These are phyloP conservation scores for Alethe castanea DNA, from an alignment of 2,113 vertebrate species.

Conservation along the genomic window DNA sequence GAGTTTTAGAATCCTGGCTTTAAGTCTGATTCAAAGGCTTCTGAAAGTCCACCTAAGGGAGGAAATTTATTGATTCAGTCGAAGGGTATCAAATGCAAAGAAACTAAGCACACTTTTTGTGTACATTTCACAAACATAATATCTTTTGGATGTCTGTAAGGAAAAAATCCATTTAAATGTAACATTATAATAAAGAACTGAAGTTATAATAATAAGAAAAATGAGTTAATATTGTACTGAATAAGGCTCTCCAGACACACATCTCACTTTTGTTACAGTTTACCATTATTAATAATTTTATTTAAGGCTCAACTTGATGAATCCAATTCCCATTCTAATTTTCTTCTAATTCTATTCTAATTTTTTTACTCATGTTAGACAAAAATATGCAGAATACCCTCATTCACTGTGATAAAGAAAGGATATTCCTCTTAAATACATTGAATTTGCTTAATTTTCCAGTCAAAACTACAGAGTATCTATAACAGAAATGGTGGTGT, in stretches of 20 bases:
- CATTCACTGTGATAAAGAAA: background rate
- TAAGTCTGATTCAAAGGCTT: background rate
- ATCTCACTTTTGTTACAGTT: background rate
- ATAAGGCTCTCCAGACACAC: background rate
- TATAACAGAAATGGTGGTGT: background rate
- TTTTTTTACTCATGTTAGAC: background rate
- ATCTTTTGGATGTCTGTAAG: background rate
- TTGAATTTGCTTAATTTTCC: background rate
- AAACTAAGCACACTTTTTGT: background rate
- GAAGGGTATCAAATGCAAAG: background rate
- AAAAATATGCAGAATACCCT: background rate
- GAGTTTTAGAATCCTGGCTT: background rate
- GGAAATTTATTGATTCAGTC: background rate
- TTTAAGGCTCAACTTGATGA: constrained; percentile 11
- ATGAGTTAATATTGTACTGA: background rate
- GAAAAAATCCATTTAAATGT: background rate
- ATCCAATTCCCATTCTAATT: background rate
- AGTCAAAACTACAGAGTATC: background rate
- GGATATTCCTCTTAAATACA: background rate
- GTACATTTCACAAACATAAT: background rate
- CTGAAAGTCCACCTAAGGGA: background rate
- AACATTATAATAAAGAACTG: background rate
- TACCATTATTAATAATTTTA: constrained; percentile 2
- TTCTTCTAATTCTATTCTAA: background rate
- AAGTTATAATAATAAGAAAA: background rate